Evolutionary conservation across 2,113 vertebrate genomes (phyloP).

Genomic region (Prinia subflava): DNA sequence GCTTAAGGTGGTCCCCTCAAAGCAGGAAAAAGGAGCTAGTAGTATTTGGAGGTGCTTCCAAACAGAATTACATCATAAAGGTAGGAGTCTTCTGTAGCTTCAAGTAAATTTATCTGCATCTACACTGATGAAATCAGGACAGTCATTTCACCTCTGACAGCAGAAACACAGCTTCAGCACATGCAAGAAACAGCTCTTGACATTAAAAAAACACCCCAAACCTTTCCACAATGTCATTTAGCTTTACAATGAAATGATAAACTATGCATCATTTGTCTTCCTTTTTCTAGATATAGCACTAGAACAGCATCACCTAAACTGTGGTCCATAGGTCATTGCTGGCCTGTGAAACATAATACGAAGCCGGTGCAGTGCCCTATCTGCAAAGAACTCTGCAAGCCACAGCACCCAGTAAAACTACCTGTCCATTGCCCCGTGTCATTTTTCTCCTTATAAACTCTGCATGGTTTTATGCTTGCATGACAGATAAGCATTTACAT

Average conservation of each 20-base stretch:
- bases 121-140: background rate
- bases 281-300: conserved; percentile 20
- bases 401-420: background rate
- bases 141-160: conserved; percentile 3
- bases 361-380: background rate
- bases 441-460: background rate
- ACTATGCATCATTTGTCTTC: conserved; percentile 26
- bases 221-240: background rate
- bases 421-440: background rate
- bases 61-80: background rate
- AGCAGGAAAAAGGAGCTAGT: background rate
- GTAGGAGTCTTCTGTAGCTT: background rate
- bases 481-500: background rate
- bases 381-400: background rate
- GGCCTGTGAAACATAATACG: background rate
- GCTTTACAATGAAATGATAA: background rate
- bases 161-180: background rate
- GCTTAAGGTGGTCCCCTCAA: background rate
- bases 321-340: background rate
- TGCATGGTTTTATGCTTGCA: background rate
- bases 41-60: background rate
- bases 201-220: background rate
- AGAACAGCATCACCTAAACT: background rate
- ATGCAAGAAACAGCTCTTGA: background rate
- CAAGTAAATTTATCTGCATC: background rate